phyloP scores from a whole-genome alignment of 2,888 invertebrate species.

The Tigriopus californicus region DNA sequence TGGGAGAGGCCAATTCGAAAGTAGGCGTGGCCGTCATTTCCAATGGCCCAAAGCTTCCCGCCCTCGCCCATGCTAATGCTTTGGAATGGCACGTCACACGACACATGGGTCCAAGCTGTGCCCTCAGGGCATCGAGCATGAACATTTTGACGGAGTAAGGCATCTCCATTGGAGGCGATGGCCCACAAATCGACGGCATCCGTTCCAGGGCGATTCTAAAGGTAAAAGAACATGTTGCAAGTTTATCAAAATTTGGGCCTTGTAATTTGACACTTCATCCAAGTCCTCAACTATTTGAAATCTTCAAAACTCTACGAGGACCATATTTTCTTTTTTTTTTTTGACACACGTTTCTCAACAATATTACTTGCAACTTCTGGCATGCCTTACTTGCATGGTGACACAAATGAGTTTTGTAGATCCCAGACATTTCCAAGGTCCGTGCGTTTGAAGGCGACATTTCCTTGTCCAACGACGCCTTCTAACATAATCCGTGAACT shows the following conservation, averaged over 20 bases:
- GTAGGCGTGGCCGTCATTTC: slow-evolving; percentile 64
- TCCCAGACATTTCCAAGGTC: slow-evolving; percentile 75
- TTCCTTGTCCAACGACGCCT: slow-evolving; percentile 63
- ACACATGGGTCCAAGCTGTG: slow-evolving; percentile 42
- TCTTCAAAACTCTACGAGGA: too few relatives aligned
- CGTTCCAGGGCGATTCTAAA: background rate
- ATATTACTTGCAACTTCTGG: too few relatives aligned
- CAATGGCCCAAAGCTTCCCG: slow-evolving; percentile 58
- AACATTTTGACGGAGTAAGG: slow-evolving; percentile 58
- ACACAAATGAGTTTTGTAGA: slow-evolving; percentile 64
- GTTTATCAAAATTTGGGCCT: too few relatives aligned
- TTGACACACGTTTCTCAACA: too few relatives aligned
- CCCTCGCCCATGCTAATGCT: slow-evolving; percentile 36
- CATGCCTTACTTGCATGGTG: slow-evolving; percentile 36
- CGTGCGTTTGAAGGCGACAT: slow-evolving; percentile 58
- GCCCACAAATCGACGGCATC: slow-evolving; percentile 45
- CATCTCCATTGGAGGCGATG: slow-evolving; percentile 65
- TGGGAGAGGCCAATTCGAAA: slow-evolving; percentile 48
- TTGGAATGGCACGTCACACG: slow-evolving; percentile 23
- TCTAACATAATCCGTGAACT: slow-evolving; percentile 72
- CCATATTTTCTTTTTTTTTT: too few relatives aligned
- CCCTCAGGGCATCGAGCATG: slow-evolving; percentile 51
- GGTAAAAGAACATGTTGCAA: too few relatives aligned
- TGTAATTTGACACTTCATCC: too few relatives aligned
- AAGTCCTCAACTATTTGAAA: too few relatives aligned